Evolutionary conservation across 2,113 vertebrate genomes (phyloP).

Genomic region (Odontophorus gujanensis): DNA sequence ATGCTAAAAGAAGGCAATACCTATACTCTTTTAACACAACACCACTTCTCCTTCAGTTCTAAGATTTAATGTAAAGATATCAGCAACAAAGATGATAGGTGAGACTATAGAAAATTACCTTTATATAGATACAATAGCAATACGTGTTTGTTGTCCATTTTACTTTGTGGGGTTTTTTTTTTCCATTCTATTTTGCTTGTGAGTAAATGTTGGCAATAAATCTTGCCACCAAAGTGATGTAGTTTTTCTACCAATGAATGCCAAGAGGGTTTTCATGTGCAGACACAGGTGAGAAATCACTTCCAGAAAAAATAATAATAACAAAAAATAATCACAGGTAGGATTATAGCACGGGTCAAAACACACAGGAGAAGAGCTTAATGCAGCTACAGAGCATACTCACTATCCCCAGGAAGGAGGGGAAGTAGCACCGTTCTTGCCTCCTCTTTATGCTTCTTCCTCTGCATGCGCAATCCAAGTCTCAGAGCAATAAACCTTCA

Average conservation of each 20-base stretch:
- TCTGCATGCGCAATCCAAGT: not conserved
- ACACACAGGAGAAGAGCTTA: not conserved
- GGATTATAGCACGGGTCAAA: not conserved
- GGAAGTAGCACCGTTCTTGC: not conserved
- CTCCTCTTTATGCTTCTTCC: not conserved
- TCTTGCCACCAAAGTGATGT: not conserved
- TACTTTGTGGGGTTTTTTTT: not conserved
- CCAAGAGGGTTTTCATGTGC: not conserved
- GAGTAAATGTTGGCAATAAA: not conserved
- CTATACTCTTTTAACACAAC: not conserved
- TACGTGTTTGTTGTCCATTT: not conserved
- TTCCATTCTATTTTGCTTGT: not conserved
- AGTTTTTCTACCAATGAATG: not conserved
- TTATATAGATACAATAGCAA: not conserved
- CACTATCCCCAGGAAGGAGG: not conserved
- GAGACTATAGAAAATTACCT: not conserved
- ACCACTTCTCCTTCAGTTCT: not conserved
- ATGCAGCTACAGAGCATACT: not conserved
- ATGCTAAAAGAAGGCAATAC: rapidly evolving
- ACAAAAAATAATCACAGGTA: not conserved
- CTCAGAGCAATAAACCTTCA: not conserved
- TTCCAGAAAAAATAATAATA: not conserved
- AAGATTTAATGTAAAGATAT: not conserved
- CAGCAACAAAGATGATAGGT: not conserved
- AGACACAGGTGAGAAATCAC: not conserved